Base-by-base conservation (phyloP, 1,140 invertebrate genomes). In the Neomicropteryx cornuta region DNA sequence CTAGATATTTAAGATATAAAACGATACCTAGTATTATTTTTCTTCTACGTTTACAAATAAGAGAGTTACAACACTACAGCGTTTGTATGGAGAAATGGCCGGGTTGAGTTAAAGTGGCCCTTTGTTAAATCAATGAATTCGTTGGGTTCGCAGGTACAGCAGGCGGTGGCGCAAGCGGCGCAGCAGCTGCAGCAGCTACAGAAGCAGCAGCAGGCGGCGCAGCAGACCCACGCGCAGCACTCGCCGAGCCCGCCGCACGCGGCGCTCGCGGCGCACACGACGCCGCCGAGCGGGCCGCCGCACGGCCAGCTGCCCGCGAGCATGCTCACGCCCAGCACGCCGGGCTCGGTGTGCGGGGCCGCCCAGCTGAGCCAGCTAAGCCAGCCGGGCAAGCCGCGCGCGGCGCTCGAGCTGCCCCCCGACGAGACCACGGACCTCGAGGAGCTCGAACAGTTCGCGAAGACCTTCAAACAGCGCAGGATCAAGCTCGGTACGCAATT, bases 401-500 rank as follows among this genome's bases (percentile, higher is more conserved):
- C 71, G 40, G 58, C 71, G 36, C 66, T 88, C 41, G 86, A 89
- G 51, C 83, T 85, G 8, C 79, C 81, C 11, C 77, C 81, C 0
- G 90, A 96, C 53, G 91, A 95, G 60, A 90, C 90, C 10, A 91
- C 90, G 6, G 92, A 96, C 61, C 73, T 97, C 18, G 91, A 95
- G 60, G 93, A 97, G 56, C 70, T 97, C 19, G 92, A 96, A 60
- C 89, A 95, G 52, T 97, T 97, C 58, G 92, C 93, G 20, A 95
- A 96, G 61, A 91, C 88, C 5, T 97, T 97, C 61, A 97, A 97
- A 56, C 91, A 96, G 65, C 70, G 91, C 32, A 71, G 93, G 49
- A 97, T 97, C 46, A 97, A 97, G 65, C 72, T 96, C 46, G 89
- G 79, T 82, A 55, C 52, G 58, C 51, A n/a, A n/a, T n/a, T n/a